Conservation (phyloP, 2,113 vertebrate species). For the Actenoides hombroni region DNA sequence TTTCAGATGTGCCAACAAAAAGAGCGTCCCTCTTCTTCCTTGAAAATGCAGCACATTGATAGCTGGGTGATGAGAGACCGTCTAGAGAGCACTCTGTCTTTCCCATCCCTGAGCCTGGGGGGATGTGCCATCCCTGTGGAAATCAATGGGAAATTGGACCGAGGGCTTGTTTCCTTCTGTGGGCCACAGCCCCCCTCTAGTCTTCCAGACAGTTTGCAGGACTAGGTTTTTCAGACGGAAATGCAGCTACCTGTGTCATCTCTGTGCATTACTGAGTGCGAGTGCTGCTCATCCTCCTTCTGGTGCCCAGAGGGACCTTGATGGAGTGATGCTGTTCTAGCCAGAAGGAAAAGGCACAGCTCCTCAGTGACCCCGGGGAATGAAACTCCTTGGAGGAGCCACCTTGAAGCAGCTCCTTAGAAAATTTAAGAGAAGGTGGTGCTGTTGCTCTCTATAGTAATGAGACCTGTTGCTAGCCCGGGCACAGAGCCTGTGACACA, state of each 20-base stretch:
- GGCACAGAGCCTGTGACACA: not conserved
- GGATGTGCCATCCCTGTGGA: not conserved
- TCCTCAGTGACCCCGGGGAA: not conserved
- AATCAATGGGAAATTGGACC: not conserved
- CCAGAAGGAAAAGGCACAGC: not conserved
- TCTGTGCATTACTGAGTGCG: not conserved
- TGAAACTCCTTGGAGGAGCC: not conserved
- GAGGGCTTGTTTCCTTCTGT: not conserved
- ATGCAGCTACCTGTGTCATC: not conserved
- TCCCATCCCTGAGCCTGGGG: not conserved
- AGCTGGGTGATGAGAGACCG: not conserved
- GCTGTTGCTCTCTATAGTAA: not conserved
- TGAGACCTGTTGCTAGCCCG: not conserved
- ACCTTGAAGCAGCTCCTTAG: not conserved
- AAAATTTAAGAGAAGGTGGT: not conserved
- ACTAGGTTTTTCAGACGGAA: not conserved
- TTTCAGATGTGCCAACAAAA: not conserved
- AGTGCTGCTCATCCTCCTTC: rapidly evolving
- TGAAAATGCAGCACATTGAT: not conserved
- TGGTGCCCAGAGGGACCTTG: not conserved
- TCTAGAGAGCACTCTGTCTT: not conserved
- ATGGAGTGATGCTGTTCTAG: not conserved
- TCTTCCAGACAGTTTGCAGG: not conserved
- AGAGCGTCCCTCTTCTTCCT: not conserved
- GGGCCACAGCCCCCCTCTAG: not conserved